phyloP scores from a whole-genome alignment of 2,113 vertebrate genomes.

The Brachionichthys hirsutus region DNA sequence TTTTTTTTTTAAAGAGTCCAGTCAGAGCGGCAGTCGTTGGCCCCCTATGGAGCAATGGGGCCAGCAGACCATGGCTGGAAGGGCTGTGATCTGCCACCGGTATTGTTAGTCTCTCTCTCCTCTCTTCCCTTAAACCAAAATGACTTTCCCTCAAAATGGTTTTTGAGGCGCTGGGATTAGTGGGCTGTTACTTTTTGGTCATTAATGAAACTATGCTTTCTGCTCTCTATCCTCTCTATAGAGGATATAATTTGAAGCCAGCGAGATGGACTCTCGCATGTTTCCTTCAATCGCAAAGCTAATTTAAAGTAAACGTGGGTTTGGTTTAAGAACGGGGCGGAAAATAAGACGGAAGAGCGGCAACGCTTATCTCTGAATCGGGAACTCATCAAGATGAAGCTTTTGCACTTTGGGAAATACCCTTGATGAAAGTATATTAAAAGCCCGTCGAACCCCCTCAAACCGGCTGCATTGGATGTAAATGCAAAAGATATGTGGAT shows the following conservation, averaged over 20 bases:
- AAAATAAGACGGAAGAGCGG: conserved; percentile 40
- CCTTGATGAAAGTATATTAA: conserved; percentile 9
- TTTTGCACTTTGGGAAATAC: conserved; percentile 28
- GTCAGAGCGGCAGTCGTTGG: conserved; percentile 86
- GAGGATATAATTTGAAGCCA: conserved; percentile 65
- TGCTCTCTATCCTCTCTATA: conserved; percentile 60
- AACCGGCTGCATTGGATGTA: not conserved
- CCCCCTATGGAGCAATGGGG: conserved; percentile 85
- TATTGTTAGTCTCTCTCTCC: conserved; percentile 89
- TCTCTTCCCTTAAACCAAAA: conserved; percentile 82
- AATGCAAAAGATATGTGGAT: not conserved
- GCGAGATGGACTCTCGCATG: conserved; percentile 52
- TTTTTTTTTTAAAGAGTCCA: conserved; percentile 85
- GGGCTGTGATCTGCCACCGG: conserved; percentile 93
- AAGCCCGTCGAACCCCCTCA: not conserved
- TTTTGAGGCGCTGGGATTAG: conserved; percentile 87
- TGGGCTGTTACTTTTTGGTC: conserved; percentile 87
- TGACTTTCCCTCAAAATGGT: conserved; percentile 82
- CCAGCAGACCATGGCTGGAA: conserved; percentile 88
- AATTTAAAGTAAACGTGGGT: conserved; percentile 55
- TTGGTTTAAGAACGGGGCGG: conserved; percentile 30
- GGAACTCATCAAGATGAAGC: conserved; percentile 54
- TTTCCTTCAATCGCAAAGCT: conserved; percentile 51
- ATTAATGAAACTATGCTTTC: conserved; percentile 92
- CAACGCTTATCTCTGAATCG: conserved; percentile 40